Conservation (phyloP, 2,113 vertebrate species). For the Pycnonotus jocosus region DNA sequence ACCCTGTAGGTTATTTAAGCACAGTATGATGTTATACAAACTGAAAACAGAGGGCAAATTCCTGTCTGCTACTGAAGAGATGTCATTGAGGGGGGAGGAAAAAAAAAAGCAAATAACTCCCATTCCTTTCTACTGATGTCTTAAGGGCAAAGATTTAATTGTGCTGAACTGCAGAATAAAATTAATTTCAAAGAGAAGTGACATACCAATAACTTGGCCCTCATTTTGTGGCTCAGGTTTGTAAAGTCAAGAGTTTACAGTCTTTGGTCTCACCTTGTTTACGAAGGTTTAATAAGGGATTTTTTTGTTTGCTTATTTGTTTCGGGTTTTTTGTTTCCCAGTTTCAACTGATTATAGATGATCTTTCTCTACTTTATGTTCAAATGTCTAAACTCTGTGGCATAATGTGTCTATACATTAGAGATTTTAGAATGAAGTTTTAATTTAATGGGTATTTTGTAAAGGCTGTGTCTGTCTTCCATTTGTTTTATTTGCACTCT, state of each 20-base stretch:
- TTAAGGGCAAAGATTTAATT: background rate
- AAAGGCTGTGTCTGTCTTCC: background rate
- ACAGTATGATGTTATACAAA: slow-evolving; percentile 34
- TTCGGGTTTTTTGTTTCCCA: background rate
- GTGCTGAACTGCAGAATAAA: background rate
- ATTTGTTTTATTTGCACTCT: background rate
- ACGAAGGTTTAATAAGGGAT: background rate
- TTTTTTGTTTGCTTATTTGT: background rate
- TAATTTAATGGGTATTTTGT: background rate
- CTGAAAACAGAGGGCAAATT: slow-evolving; percentile 18
- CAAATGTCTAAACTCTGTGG: background rate
- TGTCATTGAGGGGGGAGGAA: background rate
- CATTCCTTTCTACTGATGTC: background rate
- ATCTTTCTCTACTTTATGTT: background rate
- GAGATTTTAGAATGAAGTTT: background rate
- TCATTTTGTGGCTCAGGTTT: background rate
- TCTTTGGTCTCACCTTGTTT: background rate
- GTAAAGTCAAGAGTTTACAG: background rate
- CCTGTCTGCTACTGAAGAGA: background rate
- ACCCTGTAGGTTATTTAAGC: slow-evolving; percentile 35
- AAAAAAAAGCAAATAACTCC: background rate
- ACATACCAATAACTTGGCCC: background rate
- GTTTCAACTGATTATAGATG: background rate
- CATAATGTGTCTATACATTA: background rate
- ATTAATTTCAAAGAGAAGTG: background rate